Evolutionary conservation across 2,797 vertebrate species (phyloP).

Genomic region (Chloroceryle amazona): DNA sequence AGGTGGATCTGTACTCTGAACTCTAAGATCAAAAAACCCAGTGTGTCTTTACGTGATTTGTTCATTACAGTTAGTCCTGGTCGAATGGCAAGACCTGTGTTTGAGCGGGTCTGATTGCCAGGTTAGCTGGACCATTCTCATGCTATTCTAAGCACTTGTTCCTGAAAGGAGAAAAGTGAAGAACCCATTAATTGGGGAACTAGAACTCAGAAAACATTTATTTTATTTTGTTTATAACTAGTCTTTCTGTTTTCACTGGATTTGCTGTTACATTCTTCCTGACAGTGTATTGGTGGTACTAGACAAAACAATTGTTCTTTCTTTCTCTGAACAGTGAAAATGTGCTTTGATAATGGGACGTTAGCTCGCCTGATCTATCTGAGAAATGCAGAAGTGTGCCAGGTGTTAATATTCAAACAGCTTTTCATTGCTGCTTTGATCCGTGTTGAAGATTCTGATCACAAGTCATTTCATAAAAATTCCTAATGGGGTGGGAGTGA

Average conservation of each 20-base stretch:
- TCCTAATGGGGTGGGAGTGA: neutral
- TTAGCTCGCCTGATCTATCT: neutral
- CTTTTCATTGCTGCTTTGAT: constrained; percentile 16
- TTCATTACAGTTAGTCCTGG: neutral
- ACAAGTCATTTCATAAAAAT: constrained; percentile 7
- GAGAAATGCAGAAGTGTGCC: neutral
- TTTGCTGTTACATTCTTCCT: neutral
- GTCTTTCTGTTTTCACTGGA: neutral
- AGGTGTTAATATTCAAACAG: neutral
- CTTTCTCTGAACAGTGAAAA: neutral
- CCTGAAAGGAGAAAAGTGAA: neutral
- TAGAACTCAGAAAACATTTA: neutral
- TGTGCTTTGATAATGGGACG: neutral
- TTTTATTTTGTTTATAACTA: neutral
- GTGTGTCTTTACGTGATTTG: neutral
- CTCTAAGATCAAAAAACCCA: neutral
- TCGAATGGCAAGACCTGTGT: neutral
- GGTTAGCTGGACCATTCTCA: neutral
- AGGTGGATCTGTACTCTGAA: neutral
- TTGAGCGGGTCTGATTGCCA: neutral
- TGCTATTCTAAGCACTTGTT: neutral
- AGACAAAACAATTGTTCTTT: neutral
- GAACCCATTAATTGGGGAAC: neutral
- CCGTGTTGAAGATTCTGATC: neutral
- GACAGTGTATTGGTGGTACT: neutral